Percentiles rank a stretch among this genome's conserved stretches.
These are phyloP conservation scores for Mobula birostris DNA, from an alignment of 2,113 vertebrate genomes.

Conservation along the genomic window DNA sequence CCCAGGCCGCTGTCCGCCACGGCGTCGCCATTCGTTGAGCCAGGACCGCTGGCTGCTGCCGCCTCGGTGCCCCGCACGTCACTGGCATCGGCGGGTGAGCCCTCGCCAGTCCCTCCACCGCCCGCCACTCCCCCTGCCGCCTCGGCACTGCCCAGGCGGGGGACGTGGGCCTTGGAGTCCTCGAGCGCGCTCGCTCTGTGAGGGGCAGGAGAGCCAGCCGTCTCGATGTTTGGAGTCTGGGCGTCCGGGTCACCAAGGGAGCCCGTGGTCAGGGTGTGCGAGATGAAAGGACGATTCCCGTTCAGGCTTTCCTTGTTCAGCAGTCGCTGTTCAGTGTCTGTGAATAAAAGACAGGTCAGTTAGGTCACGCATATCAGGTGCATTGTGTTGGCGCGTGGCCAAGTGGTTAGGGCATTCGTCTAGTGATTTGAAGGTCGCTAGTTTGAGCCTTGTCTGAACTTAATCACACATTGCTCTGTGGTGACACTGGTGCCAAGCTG, in stretches of 20 bases:
- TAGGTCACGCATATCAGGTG: neutral
- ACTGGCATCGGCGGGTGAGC: neutral
- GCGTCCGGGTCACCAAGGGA: neutral
- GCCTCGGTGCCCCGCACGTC: too few relatives aligned
- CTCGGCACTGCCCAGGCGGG: neutral
- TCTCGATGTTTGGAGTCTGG: too few relatives aligned
- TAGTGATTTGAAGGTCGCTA: too few relatives aligned
- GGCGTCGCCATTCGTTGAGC: too few relatives aligned
- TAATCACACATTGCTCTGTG: too few relatives aligned
- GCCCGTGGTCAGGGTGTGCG: neutral
- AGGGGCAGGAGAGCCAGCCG: neutral
- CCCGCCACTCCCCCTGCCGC: neutral
- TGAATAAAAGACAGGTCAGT: neutral
- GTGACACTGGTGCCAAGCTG: too few relatives aligned
- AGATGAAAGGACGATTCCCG: neutral
- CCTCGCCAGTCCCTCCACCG: neutral
- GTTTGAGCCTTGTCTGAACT: too few relatives aligned
- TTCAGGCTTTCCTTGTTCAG: neutral
- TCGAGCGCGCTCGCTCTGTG: too few relatives aligned
- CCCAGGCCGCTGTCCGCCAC: too few relatives aligned
- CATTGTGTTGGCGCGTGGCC: too few relatives aligned
- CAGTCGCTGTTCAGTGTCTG: neutral
- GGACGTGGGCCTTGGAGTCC: neutral
- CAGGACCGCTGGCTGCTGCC: too few relatives aligned
- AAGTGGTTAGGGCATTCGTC: too few relatives aligned